Evolutionary conservation across 2,888 invertebrate species (phyloP).

Genomic region (Gasteruption jaculator): DNA sequence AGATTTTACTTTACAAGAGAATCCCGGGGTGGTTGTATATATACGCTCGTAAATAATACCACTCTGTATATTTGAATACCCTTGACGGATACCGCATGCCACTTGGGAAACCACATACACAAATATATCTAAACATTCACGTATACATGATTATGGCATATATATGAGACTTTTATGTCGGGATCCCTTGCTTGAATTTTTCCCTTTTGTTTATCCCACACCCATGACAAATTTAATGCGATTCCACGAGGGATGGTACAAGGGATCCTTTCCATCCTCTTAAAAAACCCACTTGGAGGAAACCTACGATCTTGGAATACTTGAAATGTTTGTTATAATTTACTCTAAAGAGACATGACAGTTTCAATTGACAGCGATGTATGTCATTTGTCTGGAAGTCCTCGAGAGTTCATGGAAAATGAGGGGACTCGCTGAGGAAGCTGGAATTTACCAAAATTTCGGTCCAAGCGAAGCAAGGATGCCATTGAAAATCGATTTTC

Average conservation of each 20-base stretch:
- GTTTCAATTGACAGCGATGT: no score
- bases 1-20: conserved; percentile 29
- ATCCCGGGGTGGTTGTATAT: conserved; percentile 34
- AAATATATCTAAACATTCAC: conserved; percentile 4
- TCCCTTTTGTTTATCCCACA: conserved; percentile 36
- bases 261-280: no score
- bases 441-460: no score
- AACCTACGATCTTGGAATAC: conserved; percentile 1
- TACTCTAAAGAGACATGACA: no score
- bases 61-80: conserved; percentile 47
- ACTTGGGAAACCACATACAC: conserved; percentile 28
- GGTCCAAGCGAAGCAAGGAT: no score
- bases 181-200: conserved; percentile 29
- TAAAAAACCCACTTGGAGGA: no score
- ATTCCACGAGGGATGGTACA: conserved; percentile 20
- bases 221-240: conserved; percentile 36
- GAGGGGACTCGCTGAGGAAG: no score
- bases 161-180: not conserved
- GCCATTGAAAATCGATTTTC: no score
- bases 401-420: no score
- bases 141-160: conserved; percentile 7
- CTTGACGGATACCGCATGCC: conserved; percentile 47
- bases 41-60: conserved; percentile 46
- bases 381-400: no score
- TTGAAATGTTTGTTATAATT: not conserved